Evolutionary conservation across 1,140 invertebrate genomes (phyloP).

Genomic region (Wasmannia auropunctata): DNA sequence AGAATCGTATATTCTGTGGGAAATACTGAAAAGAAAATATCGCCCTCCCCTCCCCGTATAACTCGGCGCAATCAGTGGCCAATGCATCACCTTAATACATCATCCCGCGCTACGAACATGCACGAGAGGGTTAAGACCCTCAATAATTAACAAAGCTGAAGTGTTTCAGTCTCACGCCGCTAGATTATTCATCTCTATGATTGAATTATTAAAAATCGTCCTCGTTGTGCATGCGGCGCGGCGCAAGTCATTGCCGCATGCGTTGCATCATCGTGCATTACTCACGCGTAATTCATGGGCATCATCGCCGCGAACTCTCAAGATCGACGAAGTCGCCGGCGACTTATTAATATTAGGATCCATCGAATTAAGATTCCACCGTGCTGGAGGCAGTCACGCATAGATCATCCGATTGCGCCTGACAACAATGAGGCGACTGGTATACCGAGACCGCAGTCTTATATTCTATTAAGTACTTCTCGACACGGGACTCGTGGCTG

Average conservation of each 20-base stretch:
- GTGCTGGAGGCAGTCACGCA: slow-evolving; percentile 55
- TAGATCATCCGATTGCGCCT: slow-evolving; percentile 69
- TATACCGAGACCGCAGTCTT: slow-evolving; percentile 27
- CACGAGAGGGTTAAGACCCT: background rate
- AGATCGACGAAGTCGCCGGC: slow-evolving; percentile 22
- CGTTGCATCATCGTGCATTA: slow-evolving; percentile 30
- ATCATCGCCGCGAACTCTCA: slow-evolving; percentile 28
- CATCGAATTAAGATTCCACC: slow-evolving; percentile 68
- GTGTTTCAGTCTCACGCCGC: background rate
- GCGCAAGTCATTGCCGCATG: slow-evolving; percentile 18
- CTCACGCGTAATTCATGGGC: slow-evolving; percentile 37
- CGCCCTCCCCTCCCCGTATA: background rate
- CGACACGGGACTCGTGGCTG: slow-evolving; percentile 68
- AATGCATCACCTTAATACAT: slow-evolving; percentile 25
- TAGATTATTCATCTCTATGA: slow-evolving; percentile 12
- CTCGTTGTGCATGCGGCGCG: background rate
- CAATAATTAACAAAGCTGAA: slow-evolving; percentile 20
- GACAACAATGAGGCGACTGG: slow-evolving; percentile 60
- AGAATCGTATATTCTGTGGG: background rate
- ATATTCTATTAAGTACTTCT: slow-evolving; percentile 56
- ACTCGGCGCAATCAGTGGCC: background rate
- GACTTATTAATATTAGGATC: slow-evolving; percentile 68
- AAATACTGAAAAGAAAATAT: background rate
- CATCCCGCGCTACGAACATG: background rate
- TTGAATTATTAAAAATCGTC: slow-evolving; percentile 31